Evolutionary conservation across 2,888 invertebrate species (phyloP), one percentile per base, ranked within the genome.

Genomic region (Apantesis nais): DNA sequence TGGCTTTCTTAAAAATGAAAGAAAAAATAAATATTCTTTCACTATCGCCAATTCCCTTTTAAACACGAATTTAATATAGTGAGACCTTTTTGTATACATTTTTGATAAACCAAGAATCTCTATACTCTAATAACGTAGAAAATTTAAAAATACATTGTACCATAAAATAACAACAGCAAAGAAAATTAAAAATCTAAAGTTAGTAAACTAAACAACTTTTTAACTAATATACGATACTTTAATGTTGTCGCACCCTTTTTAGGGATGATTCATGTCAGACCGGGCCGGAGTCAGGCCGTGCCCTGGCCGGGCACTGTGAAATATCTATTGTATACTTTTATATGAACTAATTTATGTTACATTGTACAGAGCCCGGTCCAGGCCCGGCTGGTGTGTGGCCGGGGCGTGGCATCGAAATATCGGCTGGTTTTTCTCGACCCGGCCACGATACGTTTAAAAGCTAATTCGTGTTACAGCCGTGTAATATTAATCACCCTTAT

Each of bases 181-280:
- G 0, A 25, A 14, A 25, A 16, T 29, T 44, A 44, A 44, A 29
- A 29, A 58, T 58, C 29, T 16, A 16, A 29, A 29, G 2, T 58
- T 16, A 8, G 58, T 16, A 14, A 12, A 16, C 7, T 16, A 16
- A 29, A 7, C 16, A 58, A n/a, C 16, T 58, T 58, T 55, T 16
- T 4, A 14, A 29, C 29, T 29, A 29, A 29, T 58, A 16, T 16
- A 29, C 29, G 29, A 58, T 58, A 58, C 58, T 29, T 29, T 58
- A 29, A 58, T 58, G 58, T 29, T 58, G 58, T 58, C 58, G 58
- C 58, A 58, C 29, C 58, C 58, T 58, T 58, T 58, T 58, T 29
- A 58, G 29, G 58, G 58, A 58, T 58, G 58, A 58, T 58, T 58
- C 58, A 58, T 58, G 29, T 58, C 16, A 14, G 25, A 58, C 58